Conservation (phyloP, 2,113 vertebrate species). For the Ibidorhyncha struthersii region DNA sequence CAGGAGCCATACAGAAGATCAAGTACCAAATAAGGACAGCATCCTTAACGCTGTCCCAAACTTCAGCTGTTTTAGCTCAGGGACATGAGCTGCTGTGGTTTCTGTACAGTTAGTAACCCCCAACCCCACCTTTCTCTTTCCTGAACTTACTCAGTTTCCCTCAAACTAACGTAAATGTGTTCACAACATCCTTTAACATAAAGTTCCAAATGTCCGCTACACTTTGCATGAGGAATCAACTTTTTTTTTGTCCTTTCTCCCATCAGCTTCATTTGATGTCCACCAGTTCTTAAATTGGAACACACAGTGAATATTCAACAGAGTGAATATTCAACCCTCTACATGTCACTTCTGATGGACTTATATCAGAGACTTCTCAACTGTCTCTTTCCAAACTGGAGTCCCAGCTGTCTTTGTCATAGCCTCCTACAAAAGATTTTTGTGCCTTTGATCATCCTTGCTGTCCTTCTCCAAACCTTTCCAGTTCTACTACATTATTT, state of each 20-base stretch:
- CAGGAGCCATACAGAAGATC: background rate
- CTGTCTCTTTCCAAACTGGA: background rate
- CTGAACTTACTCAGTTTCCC: background rate
- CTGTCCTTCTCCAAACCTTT: background rate
- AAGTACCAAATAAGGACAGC: background rate
- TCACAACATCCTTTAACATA: background rate
- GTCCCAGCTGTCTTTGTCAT: background rate
- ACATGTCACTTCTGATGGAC: background rate
- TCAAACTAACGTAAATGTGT: background rate
- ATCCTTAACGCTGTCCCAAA: background rate
- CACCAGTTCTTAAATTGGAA: background rate
- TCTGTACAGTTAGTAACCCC: background rate
- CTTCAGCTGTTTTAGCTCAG: background rate
- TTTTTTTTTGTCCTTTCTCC: background rate
- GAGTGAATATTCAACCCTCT: background rate
- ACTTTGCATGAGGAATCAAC: background rate
- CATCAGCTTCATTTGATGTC: background rate
- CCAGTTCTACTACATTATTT: background rate
- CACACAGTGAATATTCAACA: background rate
- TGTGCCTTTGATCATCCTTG: background rate
- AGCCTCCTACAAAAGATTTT: background rate
- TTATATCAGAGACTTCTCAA: background rate
- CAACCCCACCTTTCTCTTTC: background rate
- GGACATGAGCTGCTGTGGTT: background rate
- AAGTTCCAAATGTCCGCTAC: accelerated